Evolutionary conservation across 2,888 invertebrate species (phyloP), one percentile per base, ranked within the genome.

Genomic region (Epinotia ramella): DNA sequence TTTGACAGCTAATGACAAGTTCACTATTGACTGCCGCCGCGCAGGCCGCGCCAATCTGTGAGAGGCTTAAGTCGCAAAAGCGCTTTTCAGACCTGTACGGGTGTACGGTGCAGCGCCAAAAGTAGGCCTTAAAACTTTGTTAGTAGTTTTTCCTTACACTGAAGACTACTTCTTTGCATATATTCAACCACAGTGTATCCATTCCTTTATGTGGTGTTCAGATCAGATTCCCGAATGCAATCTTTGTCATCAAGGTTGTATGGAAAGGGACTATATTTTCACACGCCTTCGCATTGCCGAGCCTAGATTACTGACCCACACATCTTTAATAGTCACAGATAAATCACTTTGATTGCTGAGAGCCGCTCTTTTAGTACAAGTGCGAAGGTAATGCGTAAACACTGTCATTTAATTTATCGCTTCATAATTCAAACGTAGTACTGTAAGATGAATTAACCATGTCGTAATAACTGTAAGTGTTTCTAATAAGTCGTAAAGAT

Each of bases 281-380:
- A 40, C 74, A 74, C 74, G 64, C 49, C 40, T 74, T 13, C 69
- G 69, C 69, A 74, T 64, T 69, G 69, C 57, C 46, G n/a, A 68
- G 73, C 53, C 71, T 73, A 63, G 62, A 73, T 73, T 73, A 69
- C 59, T 74, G 69, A 70, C 69, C 69, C 62, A 24, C 40, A 20
- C 33, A 74, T 57, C 28, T 60, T 64, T 63, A 20, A 64, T 57
- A 69, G 11, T 2, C 16, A 20, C 57, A 69, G 74, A 70, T 70
- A 46, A 49, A 49, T 57, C 74, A 68, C 24, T 72, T 11, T 68
- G 7, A 46, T 59, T 24, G 60, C 12, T 69, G 46, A n/a, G 59
- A 46, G 46, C 40, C 69, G 24, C n/a, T 46, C n/a, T 20, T 69
- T 44, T 1, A 20, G 16, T n/a, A 44, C 24, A 33, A 53, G 18